Evolutionary conservation across 2,797 vertebrate species (phyloP), one percentile per base, ranked within the genome.

Genomic region (Centroberyx gerrardi): DNA sequence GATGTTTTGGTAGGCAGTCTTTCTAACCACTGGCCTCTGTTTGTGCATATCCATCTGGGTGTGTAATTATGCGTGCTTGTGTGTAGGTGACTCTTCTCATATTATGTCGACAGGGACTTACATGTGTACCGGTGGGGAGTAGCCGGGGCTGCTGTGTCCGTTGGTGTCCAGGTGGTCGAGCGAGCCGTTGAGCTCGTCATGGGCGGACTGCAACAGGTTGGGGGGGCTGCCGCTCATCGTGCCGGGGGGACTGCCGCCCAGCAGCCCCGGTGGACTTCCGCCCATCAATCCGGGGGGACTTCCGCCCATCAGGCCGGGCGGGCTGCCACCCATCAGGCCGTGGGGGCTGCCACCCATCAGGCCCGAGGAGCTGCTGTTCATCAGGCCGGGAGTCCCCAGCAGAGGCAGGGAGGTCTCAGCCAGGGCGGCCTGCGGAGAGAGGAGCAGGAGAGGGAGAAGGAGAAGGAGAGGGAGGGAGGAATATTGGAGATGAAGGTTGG

Each of bases 111-210:
- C 7, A 17, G 18, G 31, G 13, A 96, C 98, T 98, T 91, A 99
- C 98, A 99, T 97, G 94, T 98, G 97, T 88, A 95, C 95, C 81
- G 97, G 97, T 71, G 98, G 97, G 56, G 98, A 99, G 93, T 98
- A 99, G 78, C 97, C 96, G 0, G 97, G 97, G 94, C 97, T 99
- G 95, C 96, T 94, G 87, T 99, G 98, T 90, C 98, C 98, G 84
- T 99, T 99, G 93, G 97, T 99, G 96, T 99, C 97, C 87, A 99
- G 96, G 94, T 99, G 98, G 89, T 99, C 98, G 83, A 99, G 89
- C 0, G 97, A 96, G 84, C 98, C 98, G 76, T 99, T 99, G 90
- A 98, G 95, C 84, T 99, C 97, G 86, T 99, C 98, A 3, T 98
- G 97, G 85, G 94, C 93, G 0, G 97, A 96, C 84, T 98, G 97